These are phyloP conservation scores for Graphium colonna DNA, from an alignment of 2,888 invertebrate species.

Conservation along the genomic window DNA sequence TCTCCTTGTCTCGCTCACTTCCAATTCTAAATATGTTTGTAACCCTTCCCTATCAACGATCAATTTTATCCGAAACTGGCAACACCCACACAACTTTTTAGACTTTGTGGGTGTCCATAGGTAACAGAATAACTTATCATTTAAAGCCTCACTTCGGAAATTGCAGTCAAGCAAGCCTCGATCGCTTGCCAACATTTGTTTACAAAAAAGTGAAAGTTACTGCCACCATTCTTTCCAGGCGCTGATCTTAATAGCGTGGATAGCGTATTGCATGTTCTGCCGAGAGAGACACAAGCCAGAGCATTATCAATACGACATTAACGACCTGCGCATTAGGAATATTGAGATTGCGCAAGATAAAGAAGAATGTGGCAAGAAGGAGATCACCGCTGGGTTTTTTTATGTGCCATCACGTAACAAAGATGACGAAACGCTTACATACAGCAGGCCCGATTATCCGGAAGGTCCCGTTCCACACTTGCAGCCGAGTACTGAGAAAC, in stretches of 20 bases:
- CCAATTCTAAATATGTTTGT: no score
- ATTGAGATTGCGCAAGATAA: conserved; percentile 41
- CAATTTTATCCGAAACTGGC: no score
- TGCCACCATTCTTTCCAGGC: conserved; percentile 43
- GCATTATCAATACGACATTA: conserved; percentile 52
- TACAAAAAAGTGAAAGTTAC: not conserved
- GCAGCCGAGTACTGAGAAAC: conserved; percentile 49
- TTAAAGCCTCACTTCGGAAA: no score
- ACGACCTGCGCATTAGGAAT: conserved; percentile 52
- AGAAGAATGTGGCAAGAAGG: conserved; percentile 45
- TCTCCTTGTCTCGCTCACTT: no score
- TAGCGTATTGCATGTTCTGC: conserved; percentile 69
- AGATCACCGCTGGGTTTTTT: conserved; percentile 53
- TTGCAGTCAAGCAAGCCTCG: no score
- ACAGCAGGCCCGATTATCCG: conserved; percentile 65
- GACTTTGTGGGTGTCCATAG: no score
- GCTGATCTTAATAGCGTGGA: conserved; percentile 54
- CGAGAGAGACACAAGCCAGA: conserved; percentile 63
- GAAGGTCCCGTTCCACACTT: conserved; percentile 50
- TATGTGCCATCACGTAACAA: conserved; percentile 58
- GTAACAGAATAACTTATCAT: no score
- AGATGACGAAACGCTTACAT: conserved; percentile 48
- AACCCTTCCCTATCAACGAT: no score
- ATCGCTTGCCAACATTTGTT: not conserved
- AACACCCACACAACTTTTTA: no score